Evolutionary conservation across 2,113 vertebrate genomes (phyloP).

Genomic region (Tamias sibiricus): DNA sequence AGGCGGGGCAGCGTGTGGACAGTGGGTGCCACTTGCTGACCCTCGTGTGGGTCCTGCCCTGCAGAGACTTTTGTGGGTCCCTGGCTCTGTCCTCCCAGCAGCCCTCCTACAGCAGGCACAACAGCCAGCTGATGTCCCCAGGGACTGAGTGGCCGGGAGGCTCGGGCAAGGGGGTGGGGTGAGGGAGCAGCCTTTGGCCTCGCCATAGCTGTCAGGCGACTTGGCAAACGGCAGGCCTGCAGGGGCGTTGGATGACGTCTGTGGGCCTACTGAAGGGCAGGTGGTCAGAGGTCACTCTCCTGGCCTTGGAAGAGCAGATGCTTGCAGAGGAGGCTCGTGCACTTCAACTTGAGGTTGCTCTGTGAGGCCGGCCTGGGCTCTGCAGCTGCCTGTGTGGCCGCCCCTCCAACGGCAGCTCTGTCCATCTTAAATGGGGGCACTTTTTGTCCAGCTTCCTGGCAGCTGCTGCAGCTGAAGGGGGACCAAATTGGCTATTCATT

Average conservation of each 20-base stretch:
- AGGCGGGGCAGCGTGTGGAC: not conserved
- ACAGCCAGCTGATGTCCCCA: fast-evolving
- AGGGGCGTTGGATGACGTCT: not conserved
- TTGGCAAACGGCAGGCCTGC: fast-evolving
- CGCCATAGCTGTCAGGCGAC: too few relatives aligned
- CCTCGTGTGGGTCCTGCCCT: not conserved
- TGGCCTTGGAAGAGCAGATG: not conserved
- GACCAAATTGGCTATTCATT: not conserved
- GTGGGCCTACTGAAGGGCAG: fast-evolving
- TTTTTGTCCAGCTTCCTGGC: not conserved
- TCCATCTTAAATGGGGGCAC: fast-evolving
- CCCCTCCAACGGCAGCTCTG: not conserved
- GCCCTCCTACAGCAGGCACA: not conserved
- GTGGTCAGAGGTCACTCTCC: not conserved
- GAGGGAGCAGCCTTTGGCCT: not conserved
- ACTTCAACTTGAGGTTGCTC: too few relatives aligned
- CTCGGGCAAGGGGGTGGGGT: not conserved
- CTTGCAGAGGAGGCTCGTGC: fast-evolving
- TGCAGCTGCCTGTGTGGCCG: fast-evolving
- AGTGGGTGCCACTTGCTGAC: fast-evolving
- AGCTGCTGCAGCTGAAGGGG: not conserved
- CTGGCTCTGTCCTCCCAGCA: too few relatives aligned
- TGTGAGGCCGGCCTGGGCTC: not conserved
- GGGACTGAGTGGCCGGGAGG: not conserved
- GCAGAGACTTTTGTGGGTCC: not conserved